A percentile compares a stretch with the other conserved stretches of the same genome.
These are phyloP conservation scores for Zalophus californianus DNA, from an alignment of 2,797 vertebrate species.

Conservation along the genomic window DNA sequence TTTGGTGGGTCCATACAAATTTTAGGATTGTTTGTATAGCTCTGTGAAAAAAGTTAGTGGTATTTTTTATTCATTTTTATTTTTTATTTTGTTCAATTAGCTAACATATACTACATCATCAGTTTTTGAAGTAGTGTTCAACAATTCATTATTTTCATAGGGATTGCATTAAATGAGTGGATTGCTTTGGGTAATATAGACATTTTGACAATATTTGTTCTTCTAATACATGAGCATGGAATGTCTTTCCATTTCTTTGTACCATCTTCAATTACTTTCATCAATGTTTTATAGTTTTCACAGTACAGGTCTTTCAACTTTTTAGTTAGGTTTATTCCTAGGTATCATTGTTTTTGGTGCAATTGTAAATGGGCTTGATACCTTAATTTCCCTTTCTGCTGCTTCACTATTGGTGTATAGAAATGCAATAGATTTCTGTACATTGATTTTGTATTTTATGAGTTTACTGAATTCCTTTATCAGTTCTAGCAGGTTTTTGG, in stretches of 20 bases:
- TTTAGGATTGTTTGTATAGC: background rate
- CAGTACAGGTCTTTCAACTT: background rate
- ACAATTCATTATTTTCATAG: background rate
- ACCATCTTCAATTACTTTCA: background rate
- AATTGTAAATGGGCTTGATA: background rate
- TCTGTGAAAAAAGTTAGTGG: background rate
- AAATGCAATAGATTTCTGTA: background rate
- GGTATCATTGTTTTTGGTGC: background rate
- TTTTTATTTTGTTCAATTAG: no score
- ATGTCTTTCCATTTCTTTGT: background rate
- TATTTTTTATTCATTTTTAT: no score
- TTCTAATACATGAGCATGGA: background rate
- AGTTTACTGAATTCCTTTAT: background rate
- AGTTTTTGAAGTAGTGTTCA: no score
- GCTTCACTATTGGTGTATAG: background rate
- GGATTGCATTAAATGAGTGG: background rate
- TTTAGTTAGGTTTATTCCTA: background rate
- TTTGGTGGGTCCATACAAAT: background rate
- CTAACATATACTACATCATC: no score
- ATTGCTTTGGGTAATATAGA: background rate
- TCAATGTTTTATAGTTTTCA: background rate
- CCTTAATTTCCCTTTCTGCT: background rate
- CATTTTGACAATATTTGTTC: background rate
- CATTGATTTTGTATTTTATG: no score
- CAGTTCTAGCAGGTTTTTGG: background rate